These are phyloP conservation scores for Cranoglanis bouderius DNA, from an alignment of 2,113 vertebrate species.

Conservation along the genomic window DNA sequence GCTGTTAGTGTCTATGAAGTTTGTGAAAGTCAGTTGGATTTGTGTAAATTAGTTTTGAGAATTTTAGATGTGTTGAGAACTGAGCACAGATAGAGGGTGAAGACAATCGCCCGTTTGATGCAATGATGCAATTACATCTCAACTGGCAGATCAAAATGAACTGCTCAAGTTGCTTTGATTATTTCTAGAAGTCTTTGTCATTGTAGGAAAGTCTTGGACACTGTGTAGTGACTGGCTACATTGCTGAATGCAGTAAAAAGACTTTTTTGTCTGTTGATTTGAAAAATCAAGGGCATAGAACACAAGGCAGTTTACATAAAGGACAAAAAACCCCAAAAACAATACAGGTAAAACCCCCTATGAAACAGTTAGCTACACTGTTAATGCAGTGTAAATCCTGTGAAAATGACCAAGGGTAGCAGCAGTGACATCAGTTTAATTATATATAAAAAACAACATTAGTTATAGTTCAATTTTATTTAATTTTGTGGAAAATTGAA, in stretches of 20 bases:
- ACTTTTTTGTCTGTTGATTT: no score
- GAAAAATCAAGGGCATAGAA: neutral
- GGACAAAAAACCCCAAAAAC: neutral
- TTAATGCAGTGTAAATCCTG: neutral
- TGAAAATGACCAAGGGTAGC: neutral
- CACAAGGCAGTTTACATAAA: neutral
- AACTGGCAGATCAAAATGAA: constrained; percentile 2
- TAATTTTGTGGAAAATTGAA: neutral
- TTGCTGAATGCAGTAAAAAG: neutral
- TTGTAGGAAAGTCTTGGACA: neutral
- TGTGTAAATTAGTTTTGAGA: constrained; percentile 1
- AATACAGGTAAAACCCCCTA: neutral
- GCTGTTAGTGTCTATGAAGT: neutral
- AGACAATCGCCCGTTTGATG: neutral
- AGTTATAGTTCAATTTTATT: neutral
- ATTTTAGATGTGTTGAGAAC: neutral
- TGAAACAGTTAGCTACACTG: neutral
- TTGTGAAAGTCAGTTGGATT: neutral
- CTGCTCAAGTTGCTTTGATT: neutral
- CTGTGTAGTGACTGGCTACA: neutral
- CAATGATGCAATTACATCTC: neutral
- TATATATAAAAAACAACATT: neutral
- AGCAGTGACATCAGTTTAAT: neutral
- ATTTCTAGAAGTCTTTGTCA: neutral
- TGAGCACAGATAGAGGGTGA: neutral